Conservation (phyloP, 2,888 invertebrate genomes). For the Drosophila diplacantha region DNA sequence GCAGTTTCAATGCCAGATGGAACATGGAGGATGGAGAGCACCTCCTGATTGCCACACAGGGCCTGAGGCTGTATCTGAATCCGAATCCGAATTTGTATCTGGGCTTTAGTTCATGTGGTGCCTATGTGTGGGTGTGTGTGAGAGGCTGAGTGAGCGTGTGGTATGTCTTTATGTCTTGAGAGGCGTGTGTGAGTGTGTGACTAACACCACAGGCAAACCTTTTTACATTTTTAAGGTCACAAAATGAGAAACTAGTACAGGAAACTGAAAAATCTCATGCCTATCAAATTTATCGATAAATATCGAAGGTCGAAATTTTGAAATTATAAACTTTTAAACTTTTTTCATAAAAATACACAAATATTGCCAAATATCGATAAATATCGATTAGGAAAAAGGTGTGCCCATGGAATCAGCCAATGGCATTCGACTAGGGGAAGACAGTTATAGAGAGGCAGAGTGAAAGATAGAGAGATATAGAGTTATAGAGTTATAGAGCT, state of each 20-base stretch:
- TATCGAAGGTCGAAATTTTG: neutral
- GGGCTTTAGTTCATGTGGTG: slow-evolving; percentile 19
- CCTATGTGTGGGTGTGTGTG: slow-evolving; percentile 3
- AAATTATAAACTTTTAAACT: neutral
- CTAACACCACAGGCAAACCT: neutral
- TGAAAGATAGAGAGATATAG: slow-evolving; percentile 52
- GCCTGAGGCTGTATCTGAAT: slow-evolving; percentile 11
- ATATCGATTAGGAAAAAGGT: neutral
- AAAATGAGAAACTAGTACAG: neutral
- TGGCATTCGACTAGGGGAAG: slow-evolving; percentile 42
- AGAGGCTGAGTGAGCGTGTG: slow-evolving; percentile 20
- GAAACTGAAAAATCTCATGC: neutral
- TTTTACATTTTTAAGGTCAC: neutral
- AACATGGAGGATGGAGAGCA: slow-evolving; percentile 13
- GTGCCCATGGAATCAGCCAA: slow-evolving; percentile 5
- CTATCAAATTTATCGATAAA: neutral
- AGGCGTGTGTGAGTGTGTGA: slow-evolving; percentile 17
- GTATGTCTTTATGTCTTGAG: slow-evolving; percentile 11
- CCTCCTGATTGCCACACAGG: slow-evolving; percentile 60
- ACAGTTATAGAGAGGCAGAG: slow-evolving; percentile 14
- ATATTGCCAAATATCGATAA: neutral
- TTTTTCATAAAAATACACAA: neutral
- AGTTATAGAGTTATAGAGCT: slow-evolving; percentile 52
- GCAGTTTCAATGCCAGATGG: slow-evolving; percentile 59
- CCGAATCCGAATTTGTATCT: slow-evolving; percentile 22